Base-by-base conservation (phyloP, 2,797 vertebrate species). In the Acanthiza pusilla region DNA sequence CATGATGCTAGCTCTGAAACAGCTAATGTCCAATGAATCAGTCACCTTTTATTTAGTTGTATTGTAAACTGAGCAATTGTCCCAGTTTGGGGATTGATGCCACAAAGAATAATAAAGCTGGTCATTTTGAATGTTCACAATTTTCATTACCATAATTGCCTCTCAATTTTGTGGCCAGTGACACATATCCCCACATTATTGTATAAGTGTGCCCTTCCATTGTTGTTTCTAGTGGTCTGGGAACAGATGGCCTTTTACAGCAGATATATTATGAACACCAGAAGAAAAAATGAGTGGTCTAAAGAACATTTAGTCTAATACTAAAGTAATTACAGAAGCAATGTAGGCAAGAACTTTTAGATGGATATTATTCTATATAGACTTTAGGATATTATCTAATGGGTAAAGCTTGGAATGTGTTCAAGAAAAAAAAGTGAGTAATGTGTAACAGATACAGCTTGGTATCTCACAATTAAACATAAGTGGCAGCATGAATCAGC, bases 201-300 rank as follows among this genome's bases (percentile, higher is more conserved):
- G 68, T 80, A 40, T 61, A 71, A 91, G 66, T 68, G 30, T 89
- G 54, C 71, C 84, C 85, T 94, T 88, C 87, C 67, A 89, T 73
- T 96, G 90, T 91, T 96, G 40, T 93, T 95, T 90, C 91, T 84
- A 71, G 88, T 74, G 76, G 73, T 91, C 85, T 92, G 88, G 85
- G 67, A 96, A 88, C 83, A 91, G 80, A 92, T 89, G 84, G 90
- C 70, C 83, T 90, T 94, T 95, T 90, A 84, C 82, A 93, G 93
- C 54, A 93, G 36, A 77, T 91, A 81, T n/a, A 70, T 95, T 91
- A 86, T 65, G 90, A 91, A 81, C 45, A 71, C 30, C 70, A 94
- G 76, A 67, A 89, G 75, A 92, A 94, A 91, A 94, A 96, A 94
- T 75, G 9, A 80, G 65, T 84, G 50, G 86, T 66, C 70, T 85